A percentile compares a stretch with the other conserved stretches of the same genome.
Conservation (phyloP, 2,113 vertebrate species). For the Gavialis gangeticus region DNA sequence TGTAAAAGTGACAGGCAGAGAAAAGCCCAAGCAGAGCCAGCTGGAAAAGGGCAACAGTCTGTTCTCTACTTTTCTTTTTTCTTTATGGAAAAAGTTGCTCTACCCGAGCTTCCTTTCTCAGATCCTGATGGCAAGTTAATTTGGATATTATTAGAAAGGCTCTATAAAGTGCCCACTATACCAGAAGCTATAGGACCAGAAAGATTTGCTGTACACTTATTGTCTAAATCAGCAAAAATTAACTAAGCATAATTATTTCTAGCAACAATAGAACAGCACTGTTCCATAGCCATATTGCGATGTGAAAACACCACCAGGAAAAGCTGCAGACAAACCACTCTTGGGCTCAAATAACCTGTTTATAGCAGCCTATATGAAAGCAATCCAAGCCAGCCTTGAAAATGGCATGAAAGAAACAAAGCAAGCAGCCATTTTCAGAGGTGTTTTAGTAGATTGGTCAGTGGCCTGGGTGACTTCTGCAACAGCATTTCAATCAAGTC, state of each 20-base stretch:
- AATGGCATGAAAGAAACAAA: slow-evolving; percentile 9
- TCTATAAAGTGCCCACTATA: slow-evolving; percentile 12
- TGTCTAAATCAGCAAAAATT: slow-evolving; percentile 71
- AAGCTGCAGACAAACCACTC: slow-evolving; percentile 38
- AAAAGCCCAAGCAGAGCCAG: neutral
- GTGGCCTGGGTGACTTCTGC: slow-evolving; percentile 21
- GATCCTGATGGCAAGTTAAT: neutral
- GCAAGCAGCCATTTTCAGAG: neutral
- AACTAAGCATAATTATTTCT: slow-evolving; percentile 69
- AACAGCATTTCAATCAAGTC: slow-evolving; percentile 27
- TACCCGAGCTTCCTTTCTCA: neutral
- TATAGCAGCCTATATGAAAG: slow-evolving; percentile 32
- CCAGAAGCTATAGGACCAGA: neutral
- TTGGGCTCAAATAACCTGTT: slow-evolving; percentile 59
- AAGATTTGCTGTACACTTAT: neutral
- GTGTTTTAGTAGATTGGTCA: neutral
- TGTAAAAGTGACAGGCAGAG: neutral
- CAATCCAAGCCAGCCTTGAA: slow-evolving; percentile 9
- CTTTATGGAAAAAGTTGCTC: neutral
- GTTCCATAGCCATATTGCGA: slow-evolving; percentile 30
- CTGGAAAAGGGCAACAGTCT: neutral
- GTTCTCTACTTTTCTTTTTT: neutral
- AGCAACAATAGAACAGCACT: slow-evolving; percentile 52
- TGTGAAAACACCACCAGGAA: slow-evolving; percentile 53
- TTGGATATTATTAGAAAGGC: neutral